phyloP scores from a whole-genome alignment of 1,140 invertebrate genomes.

The Vanessa tameamea region DNA sequence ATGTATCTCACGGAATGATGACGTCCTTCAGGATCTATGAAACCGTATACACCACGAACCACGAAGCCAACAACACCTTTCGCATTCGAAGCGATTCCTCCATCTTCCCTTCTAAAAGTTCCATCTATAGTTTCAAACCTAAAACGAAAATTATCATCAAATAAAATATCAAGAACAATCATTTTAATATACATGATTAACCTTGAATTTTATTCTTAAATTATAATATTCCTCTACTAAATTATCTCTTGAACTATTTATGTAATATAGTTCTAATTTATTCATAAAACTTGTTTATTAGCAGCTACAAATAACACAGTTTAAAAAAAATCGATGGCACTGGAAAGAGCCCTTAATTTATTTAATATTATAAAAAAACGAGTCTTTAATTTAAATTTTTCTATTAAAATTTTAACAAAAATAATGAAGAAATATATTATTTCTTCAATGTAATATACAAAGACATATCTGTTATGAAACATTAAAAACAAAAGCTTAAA shows the following conservation, averaged over 20 bases:
- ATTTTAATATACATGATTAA: not conserved
- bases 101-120: constrained; percentile 67
- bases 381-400: no score
- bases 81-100: constrained; percentile 47
- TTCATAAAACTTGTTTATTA: no score
- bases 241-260: no score
- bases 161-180: not conserved
- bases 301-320: no score
- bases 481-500: not conserved
- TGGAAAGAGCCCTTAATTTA: no score
- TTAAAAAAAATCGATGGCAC: no score
- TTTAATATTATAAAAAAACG: no score
- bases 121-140: constrained; percentile 67
- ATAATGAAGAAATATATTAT: no score
- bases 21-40: constrained; percentile 56
- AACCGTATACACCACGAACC: constrained; percentile 67
- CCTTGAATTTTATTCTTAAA: not conserved
- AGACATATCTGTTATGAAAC: not conserved
- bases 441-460: no score
- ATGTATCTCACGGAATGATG: constrained; percentile 54
- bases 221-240: not conserved
- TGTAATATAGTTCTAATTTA: no score
- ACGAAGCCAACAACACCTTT: constrained; percentile 41
- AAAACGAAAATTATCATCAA: constrained; percentile 14
- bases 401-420: no score